Percentiles rank a stretch among this genome's conserved stretches.
These are phyloP conservation scores for Polyommatus iphigenia DNA, from an alignment of 2,888 invertebrate species.

Conservation along the genomic window DNA sequence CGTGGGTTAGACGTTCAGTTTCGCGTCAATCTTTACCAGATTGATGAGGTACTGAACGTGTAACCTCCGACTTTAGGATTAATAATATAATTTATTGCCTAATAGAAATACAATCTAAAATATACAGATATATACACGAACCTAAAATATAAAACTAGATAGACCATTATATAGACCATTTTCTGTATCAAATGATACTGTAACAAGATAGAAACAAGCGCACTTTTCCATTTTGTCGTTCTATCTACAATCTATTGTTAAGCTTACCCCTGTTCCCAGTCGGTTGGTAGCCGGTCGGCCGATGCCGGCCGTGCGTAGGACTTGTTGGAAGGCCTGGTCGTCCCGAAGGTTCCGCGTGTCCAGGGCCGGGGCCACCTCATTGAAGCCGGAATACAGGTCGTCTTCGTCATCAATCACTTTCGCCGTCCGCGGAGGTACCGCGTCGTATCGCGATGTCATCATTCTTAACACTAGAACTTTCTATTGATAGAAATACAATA, in stretches of 20 bases:
- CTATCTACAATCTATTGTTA: background rate
- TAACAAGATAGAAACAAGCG: background rate
- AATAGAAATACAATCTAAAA: too few relatives aligned
- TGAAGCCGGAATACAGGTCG: constrained; percentile 84
- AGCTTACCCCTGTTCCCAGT: constrained; percentile 66
- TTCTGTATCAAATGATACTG: too few relatives aligned
- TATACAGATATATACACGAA: too few relatives aligned
- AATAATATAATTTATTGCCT: too few relatives aligned
- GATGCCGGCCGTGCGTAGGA: constrained; percentile 86
- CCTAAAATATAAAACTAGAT: too few relatives aligned
- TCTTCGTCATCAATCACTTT: constrained; percentile 78
- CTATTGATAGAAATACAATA: background rate
- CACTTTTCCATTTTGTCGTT: background rate
- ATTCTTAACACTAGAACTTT: constrained; percentile 45
- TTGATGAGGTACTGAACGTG: too few relatives aligned
- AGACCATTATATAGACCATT: too few relatives aligned
- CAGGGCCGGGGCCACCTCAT: constrained; percentile 83
- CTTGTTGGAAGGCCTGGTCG: constrained; percentile 88
- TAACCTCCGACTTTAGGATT: too few relatives aligned
- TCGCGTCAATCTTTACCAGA: too few relatives aligned
- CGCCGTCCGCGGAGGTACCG: constrained; percentile 57
- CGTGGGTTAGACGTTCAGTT: too few relatives aligned
- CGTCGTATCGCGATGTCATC: constrained; percentile 65
- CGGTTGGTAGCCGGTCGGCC: constrained; percentile 83
- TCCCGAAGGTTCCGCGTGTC: constrained; percentile 85